phyloP scores from a whole-genome alignment of 2,797 vertebrate species.

The Loris lydekkerianus region DNA sequence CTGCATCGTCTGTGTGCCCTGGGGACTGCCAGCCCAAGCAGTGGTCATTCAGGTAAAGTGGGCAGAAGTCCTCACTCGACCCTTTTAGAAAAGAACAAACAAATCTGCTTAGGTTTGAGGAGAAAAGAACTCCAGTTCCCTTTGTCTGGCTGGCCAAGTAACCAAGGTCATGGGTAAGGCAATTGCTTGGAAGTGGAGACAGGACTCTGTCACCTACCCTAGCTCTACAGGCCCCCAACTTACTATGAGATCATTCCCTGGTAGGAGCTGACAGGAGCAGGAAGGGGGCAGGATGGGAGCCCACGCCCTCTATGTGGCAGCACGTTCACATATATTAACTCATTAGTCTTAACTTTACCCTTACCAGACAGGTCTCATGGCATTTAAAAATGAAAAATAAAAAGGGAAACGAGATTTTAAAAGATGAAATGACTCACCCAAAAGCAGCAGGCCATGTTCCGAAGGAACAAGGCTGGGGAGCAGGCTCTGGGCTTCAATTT shows the following conservation, averaged over 20 bases:
- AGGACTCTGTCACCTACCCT: not conserved
- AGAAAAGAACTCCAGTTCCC: not conserved
- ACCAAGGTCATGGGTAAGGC: not conserved
- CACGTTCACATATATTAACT: not conserved
- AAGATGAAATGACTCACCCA: not conserved
- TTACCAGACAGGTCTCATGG: not conserved
- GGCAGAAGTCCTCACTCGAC: not conserved
- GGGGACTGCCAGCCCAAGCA: rapidly evolving
- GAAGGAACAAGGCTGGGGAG: not conserved
- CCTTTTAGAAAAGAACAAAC: not conserved
- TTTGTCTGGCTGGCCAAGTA: not conserved
- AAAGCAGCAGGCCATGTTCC: not conserved
- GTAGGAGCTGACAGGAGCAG: rapidly evolving
- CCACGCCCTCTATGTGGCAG: not conserved
- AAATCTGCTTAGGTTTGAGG: not conserved
- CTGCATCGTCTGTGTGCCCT: not conserved
- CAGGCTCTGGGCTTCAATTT: not conserved
- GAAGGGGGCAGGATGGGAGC: not conserved
- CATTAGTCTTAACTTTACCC: not conserved
- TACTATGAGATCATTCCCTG: rapidly evolving
- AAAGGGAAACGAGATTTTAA: not conserved
- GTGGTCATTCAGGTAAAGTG: not conserved
- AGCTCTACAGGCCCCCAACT: too few species aligned
- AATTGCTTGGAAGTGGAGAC: not conserved
- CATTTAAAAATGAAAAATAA: not conserved